Evolutionary conservation across 2,797 vertebrate genomes (phyloP), one percentile per base, ranked within the genome.

Genomic region (Australoheros facetus): DNA sequence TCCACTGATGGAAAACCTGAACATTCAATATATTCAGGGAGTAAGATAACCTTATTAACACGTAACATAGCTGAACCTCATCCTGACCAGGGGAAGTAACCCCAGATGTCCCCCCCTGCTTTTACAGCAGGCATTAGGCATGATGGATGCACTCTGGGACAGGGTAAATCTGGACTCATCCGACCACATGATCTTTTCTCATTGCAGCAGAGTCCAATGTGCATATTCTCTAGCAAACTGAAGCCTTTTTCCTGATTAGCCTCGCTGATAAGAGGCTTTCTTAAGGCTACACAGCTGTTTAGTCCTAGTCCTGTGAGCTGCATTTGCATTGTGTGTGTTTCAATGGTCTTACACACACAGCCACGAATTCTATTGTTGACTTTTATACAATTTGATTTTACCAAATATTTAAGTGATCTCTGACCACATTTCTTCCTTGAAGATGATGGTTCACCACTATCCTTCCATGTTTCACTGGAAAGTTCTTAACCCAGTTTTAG

Each of bases 241-340:
- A 45, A 45, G 42, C 13, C 14, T 45, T 45, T 45, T 45, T 16
- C 14, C 42, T 14, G 13, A 45, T 45, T 45, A 45, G 42, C 42
- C 45, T 48, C 45, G 3, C n/a, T 16, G 34, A 23, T 39, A 13
- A 23, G 34, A 39, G 12, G 4, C 9, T 37, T 16, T 62, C 7
- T 62, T 62, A 62, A 62, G 34, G n/a, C 37, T 23, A 0, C 34
- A 5, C 34, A 5, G 59, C 37, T 16, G 23, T 62, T 62, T 39
- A 0, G 0, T 21, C 13, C 13, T 13, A 45, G 4, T 45, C 42
- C 42, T 45, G 14, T 45, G 42, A 45, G 42, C 2, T 0, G 21
- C 42, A 21, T 10, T 42, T 64, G 60, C 13, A 17, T 64, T 1
- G 4, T 42, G 21, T 2, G 21, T 17, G 0, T 42, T 0, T 34